phyloP scores from a whole-genome alignment of 2,113 vertebrate genomes.

The Isichthys henryi region DNA sequence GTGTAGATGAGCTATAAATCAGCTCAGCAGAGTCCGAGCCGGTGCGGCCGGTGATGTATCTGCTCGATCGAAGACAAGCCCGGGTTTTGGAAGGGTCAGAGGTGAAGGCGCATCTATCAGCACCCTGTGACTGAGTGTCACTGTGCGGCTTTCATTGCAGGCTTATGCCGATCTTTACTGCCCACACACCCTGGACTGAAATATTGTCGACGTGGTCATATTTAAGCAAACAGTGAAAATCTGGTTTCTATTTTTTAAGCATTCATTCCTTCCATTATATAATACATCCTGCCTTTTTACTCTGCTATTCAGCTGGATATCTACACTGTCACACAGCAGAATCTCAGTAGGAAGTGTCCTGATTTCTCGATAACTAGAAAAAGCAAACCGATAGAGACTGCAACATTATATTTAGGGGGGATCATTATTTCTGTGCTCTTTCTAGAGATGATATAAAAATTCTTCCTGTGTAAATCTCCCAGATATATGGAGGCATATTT shows the following conservation, averaged over 20 bases:
- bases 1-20: background rate
- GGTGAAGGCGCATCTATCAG: constrained; percentile 21
- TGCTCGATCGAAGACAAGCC: constrained; percentile 12
- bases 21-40: background rate
- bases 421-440: background rate
- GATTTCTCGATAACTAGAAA: background rate
- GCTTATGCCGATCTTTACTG: background rate
- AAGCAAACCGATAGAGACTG: background rate
- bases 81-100: constrained; percentile 12
- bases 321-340: background rate
- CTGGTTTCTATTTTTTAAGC: background rate
- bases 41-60: background rate
- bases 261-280: background rate
- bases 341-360: background rate
- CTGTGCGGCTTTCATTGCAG: background rate
- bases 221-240: constrained; percentile 1
- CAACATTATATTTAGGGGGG: background rate
- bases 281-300: background rate
- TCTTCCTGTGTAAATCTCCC: background rate
- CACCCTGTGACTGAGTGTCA: background rate
- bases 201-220: background rate
- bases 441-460: background rate
- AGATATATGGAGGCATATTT: background rate
- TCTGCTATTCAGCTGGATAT: constrained; percentile 5
- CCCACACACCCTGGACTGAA: background rate